phyloP scores from a whole-genome alignment of 2,797 vertebrate genomes.

The Caiman crocodilus region DNA sequence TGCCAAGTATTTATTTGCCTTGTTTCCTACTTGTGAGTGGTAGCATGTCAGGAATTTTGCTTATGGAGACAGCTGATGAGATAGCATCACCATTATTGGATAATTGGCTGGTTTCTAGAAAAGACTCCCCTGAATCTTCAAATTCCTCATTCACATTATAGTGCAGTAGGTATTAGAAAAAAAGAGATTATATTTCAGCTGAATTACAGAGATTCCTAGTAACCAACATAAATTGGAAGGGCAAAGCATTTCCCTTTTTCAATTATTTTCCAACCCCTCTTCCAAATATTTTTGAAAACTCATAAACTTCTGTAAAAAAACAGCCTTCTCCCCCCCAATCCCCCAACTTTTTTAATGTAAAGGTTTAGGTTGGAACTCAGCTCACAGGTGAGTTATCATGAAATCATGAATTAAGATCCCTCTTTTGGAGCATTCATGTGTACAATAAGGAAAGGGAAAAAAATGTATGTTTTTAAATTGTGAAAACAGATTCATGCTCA shows the following conservation, averaged over 20 bases:
- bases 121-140: neutral
- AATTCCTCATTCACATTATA: neutral
- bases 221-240: neutral
- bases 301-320: conserved; percentile 2
- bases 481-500: neutral
- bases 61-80: neutral
- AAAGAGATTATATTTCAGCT: conserved; percentile 15
- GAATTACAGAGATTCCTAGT: conserved; percentile 25
- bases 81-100: neutral
- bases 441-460: accelerated
- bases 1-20: neutral
- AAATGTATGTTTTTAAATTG: neutral
- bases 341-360: neutral
- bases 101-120: neutral
- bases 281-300: conserved; percentile 47
- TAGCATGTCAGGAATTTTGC: neutral
- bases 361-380: neutral
- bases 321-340: no score
- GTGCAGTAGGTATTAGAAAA: neutral
- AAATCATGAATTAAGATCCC: neutral
- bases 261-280: no score
- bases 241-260: no score
- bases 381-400: neutral
- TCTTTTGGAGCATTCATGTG: neutral
- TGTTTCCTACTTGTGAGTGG: neutral